phyloP scores from a whole-genome alignment of 1,140 invertebrate genomes.

The Archegozetes longisetosus region DNA sequence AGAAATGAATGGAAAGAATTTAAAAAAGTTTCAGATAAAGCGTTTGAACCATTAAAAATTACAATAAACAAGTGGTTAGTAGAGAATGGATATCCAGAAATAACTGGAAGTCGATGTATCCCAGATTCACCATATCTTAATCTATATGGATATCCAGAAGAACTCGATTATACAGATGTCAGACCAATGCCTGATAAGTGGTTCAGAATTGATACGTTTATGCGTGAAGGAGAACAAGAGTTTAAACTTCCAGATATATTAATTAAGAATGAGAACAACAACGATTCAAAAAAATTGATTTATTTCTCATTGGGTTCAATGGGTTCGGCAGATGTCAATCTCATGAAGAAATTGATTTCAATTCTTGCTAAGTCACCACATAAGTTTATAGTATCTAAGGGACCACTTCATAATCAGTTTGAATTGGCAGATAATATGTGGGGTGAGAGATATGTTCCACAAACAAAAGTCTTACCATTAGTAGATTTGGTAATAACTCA shows the following conservation, averaged over 20 bases:
- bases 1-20: not conserved
- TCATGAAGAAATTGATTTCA: conserved; percentile 5
- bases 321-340: conserved; percentile 20
- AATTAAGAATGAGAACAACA: not conserved
- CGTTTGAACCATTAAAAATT: not conserved
- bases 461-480: not conserved
- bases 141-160: conserved; percentile 13
- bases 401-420: not conserved
- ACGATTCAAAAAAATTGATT: conserved; percentile 11
- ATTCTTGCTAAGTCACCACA: not conserved
- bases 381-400: conserved; percentile 11
- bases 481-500: conserved; percentile 12
- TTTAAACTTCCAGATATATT: conserved; percentile 3
- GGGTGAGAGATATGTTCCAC: conserved; percentile 7
- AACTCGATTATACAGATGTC: conserved; percentile 13
- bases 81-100: not conserved
- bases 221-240: not conserved
- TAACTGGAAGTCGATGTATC: not conserved
- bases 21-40: not conserved
- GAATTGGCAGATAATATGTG: conserved; percentile 19
- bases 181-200: not conserved
- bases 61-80: not conserved
- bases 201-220: conserved; percentile 1
- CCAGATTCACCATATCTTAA: conserved; percentile 10
- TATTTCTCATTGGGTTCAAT: conserved; percentile 15